Evolutionary conservation across 2,113 vertebrate species (phyloP), one percentile per base, ranked within the genome.

Genomic region (Amphiprion percula): DNA sequence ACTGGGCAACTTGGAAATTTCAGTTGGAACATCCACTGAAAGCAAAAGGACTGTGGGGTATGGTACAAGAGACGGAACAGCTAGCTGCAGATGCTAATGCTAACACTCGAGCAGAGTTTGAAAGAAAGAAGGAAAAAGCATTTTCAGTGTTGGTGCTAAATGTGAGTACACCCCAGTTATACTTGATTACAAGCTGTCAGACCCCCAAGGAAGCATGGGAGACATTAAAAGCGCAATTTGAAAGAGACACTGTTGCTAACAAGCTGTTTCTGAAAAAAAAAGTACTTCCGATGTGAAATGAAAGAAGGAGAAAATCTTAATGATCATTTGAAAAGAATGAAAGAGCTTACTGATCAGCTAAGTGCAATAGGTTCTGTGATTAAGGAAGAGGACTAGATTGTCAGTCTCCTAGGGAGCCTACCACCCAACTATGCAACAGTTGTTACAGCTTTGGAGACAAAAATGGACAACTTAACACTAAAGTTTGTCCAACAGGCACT

Each of bases 401-500:
- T 33, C 4, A 33, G 5, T 6, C 33, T 33, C 7, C 7, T 33
- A 6, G 68, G 52, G 19, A 66, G 53, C 15, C n/a, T 77, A 6
- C 61, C 73, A 46, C 11, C 23, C 5, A 71, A 60, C 14, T 82
- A 71, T 60, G 59, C 60, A 4, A 82, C 52, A 1, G 24, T 50
- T 52, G 60, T 76, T 4, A 70, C 60, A 33, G 28, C 61, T 5
- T 9, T 82, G 1, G 67, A 76, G 5, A 77, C 66, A 33, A 77
- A 77, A n/a, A 64, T 81, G 21, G 54, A 82, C 23, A 55, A 5
- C 11, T 9, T 80, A 64, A 62, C 39, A 2, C 0, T 62, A 9
- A 16, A 61, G 41, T 79, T 72, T 41, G 68, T 80, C 23, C 24
- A 80, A 26, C 77, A 67, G 60, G 30, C 69, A 6, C 46, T 73